Conservation (phyloP, 2,888 invertebrate species). For the Campaea margaritaria region DNA sequence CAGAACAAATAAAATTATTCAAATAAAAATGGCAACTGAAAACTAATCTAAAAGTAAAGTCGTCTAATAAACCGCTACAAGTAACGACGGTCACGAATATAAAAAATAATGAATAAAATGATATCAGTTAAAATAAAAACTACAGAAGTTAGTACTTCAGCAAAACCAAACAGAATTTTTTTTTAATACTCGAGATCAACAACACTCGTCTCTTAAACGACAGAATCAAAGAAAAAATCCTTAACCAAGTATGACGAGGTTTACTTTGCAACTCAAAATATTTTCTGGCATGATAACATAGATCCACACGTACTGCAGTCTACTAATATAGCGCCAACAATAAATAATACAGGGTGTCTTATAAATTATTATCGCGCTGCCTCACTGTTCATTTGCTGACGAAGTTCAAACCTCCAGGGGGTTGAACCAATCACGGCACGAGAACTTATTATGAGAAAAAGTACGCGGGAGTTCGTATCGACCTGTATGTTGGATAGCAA, state of each 20-base stretch:
- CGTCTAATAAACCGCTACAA: no score
- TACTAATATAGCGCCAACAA: conserved; percentile 64
- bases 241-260: not conserved
- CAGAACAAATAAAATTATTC: no score
- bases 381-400: conserved; percentile 85
- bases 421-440: conserved; percentile 79
- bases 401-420: conserved; percentile 79
- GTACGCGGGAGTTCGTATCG: conserved; percentile 45
- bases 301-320: conserved; percentile 42
- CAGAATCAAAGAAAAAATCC: no score
- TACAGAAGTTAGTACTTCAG: no score
- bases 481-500: conserved; percentile 8
- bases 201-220: no score
- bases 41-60: no score
- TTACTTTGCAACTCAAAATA: not conserved
- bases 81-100: no score
- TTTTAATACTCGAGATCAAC: no score
- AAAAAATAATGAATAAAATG: no score
- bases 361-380: conserved; percentile 83
- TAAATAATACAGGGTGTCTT: conserved; percentile 80
- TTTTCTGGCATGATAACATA: conserved; percentile 35
- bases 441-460: conserved; percentile 80
- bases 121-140: no score
- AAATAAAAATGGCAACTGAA: no score
- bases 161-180: no score